These are phyloP conservation scores for Pangasianodon hypophthalmus DNA, from an alignment of 2,113 vertebrate species.

Conservation along the genomic window DNA sequence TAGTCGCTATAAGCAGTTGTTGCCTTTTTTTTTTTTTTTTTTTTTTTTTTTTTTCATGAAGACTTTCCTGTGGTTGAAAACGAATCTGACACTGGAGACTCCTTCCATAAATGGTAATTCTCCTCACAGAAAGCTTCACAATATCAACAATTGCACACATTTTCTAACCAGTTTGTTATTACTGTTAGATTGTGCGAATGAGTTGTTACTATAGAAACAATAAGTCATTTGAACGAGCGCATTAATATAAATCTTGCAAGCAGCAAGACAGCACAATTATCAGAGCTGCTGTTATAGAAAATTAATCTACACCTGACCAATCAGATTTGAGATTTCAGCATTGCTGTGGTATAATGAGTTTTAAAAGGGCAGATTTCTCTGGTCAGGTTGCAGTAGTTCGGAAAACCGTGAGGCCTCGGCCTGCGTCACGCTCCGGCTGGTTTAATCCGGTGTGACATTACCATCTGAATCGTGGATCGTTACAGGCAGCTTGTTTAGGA, in stretches of 20 bases:
- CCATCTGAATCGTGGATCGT: conserved; percentile 22
- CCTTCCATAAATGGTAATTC: not conserved
- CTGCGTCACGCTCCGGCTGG: not conserved
- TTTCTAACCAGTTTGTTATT: not conserved
- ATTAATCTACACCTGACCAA: not conserved
- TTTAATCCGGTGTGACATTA: conserved; percentile 14
- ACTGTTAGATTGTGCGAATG: not conserved
- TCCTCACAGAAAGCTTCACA: not conserved
- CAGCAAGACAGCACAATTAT: no score
- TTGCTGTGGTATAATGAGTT: not conserved
- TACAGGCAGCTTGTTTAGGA: conserved; percentile 28
- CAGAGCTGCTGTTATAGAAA: not conserved
- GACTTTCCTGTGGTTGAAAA: not conserved
- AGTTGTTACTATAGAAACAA: not conserved
- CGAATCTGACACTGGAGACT: not conserved
- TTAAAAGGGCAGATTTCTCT: not conserved
- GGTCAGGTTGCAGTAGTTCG: not conserved
- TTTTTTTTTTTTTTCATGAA: not conserved
- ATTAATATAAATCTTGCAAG: not conserved
- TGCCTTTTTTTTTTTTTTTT: not conserved
- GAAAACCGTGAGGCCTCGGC: not conserved
- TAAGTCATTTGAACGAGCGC: not conserved
- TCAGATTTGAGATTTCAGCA: not conserved
- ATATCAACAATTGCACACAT: not conserved
- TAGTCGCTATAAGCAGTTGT: not conserved